Base-by-base conservation (phyloP, 2,113 vertebrate genomes). In the Tragulus kanchil region DNA sequence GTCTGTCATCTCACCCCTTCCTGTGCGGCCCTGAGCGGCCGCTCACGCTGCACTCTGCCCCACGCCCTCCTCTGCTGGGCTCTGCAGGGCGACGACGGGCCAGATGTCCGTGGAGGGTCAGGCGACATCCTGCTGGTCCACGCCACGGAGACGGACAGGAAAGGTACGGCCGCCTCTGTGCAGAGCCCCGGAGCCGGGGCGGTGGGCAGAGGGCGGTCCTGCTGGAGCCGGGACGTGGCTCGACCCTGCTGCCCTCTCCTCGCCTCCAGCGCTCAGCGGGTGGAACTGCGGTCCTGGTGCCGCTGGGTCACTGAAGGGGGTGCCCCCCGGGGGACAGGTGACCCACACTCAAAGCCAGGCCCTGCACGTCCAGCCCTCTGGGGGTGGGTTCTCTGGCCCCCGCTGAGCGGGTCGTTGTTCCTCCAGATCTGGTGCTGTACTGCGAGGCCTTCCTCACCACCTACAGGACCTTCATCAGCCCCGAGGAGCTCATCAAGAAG, bases 381-480 rank as follows among this genome's bases (percentile, higher is more conserved):
- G 0, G 45, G 16, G 28, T 1, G 3, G 21, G 50, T 42, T 19
- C 52, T 73, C 19, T 16, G 2, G 25, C 8, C 50, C 36, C 36
- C 36, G 1, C 56, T 71, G 0, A 75, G 0, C 13, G 0, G 1
- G 56, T 17, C 0, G 2, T 59, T 92, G 14, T 71, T 61, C 89
- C 96, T 85, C 45, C 48, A 99, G 99, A 99, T 97, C 98, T 99
- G 88, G 99, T 99, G 97, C 98, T 99, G 98, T 99, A 99, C 98
- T 99, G 99, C 95, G 99, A 99, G 98, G 99, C 99, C 97, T 99
- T 99, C 96, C 98, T 99, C 97, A 99, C 99, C 16, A 99, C 99
- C 0, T 99, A 99, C 98, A 98, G 99, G 97, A 99, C 99, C 5
- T 99, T 99, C 96, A 99, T 99, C 97, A 99, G 98, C 83, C 99